Evolutionary conservation across 2,113 vertebrate genomes (phyloP), one percentile per base, ranked within the genome.

Genomic region (Nicator chloris): DNA sequence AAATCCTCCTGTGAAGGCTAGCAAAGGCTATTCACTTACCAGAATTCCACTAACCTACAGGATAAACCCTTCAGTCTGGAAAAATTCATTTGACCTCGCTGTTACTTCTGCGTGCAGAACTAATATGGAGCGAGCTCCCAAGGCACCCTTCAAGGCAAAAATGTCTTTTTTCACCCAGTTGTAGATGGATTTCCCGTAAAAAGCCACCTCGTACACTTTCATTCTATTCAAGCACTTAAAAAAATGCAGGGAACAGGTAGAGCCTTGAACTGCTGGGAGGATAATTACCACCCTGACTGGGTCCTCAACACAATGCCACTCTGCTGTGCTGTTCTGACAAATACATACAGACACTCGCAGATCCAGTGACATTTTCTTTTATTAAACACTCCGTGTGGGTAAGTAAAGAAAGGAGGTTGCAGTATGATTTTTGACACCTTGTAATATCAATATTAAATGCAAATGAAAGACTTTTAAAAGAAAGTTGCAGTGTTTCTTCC

Each of bases 221-320:
- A 64, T 5, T 13, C 37, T 54, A 49, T 73, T 75, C 39, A 93
- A 92, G 63, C 82, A 94, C 61, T 92, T 64, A 70, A 96, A 61
- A 60, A 61, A 93, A 85, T 77, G 64, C 54, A 88, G 57, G 39
- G 50, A 97, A 87, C 79, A 77, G 71, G 51, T 45, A 94, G 11
- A 73, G 73, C 47, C 60, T 73, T 50, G 83, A 61, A 66, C 45
- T 89, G 80, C 56, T 92, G 79, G 45, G 89, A 94, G 93, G 93
- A 79, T 80, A 95, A 96, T 93, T 80, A 88, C 94, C 92, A 75
- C 81, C 82, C 68, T 95, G 87, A 39, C 84, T 83, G 85, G 75
- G 87, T 54, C 92, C 68, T 44, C 85, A 94, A 68, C 68, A 83
- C 66, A 91, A 93, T 64, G 85, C 65, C 85, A 88, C 81, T 85